A percentile compares a stretch with the other conserved stretches of the same genome.
These are phyloP conservation scores for Acromyrmex heyeri DNA, from an alignment of 1,140 invertebrate species.

Conservation along the genomic window DNA sequence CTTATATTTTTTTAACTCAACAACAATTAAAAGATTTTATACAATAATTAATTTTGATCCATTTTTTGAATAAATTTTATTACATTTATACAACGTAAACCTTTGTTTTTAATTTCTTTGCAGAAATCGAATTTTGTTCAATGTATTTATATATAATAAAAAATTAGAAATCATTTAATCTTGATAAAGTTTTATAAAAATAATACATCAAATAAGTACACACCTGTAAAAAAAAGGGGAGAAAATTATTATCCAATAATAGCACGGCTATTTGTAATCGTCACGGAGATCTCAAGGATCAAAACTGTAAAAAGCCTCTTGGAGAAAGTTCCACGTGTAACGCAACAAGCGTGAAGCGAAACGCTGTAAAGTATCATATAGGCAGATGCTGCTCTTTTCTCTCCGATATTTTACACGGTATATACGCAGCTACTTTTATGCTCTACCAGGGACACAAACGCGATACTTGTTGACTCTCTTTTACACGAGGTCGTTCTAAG, in stretches of 20 bases:
- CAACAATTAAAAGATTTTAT: background rate
- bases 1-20: background rate
- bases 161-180: background rate
- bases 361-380: constrained; percentile 30
- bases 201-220: background rate
- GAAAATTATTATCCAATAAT: background rate
- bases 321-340: constrained; percentile 37
- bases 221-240: background rate
- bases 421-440: constrained; percentile 25
- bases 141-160: background rate
- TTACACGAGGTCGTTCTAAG: constrained; percentile 28
- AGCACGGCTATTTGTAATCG: background rate
- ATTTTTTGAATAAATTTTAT: constrained; percentile 22
- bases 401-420: constrained; percentile 43
- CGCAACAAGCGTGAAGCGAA: constrained; percentile 18
- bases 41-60: background rate
- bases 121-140: background rate
- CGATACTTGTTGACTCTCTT: constrained; percentile 50
- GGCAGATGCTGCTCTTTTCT: constrained; percentile 33
- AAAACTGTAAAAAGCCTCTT: background rate
- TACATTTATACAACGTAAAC: background rate
- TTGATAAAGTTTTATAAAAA: background rate
- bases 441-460: background rate
- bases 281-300: background rate
- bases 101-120: background rate